These are phyloP conservation scores for Ardeotis arabs DNA, from an alignment of 2,113 vertebrate species.

Conservation along the genomic window DNA sequence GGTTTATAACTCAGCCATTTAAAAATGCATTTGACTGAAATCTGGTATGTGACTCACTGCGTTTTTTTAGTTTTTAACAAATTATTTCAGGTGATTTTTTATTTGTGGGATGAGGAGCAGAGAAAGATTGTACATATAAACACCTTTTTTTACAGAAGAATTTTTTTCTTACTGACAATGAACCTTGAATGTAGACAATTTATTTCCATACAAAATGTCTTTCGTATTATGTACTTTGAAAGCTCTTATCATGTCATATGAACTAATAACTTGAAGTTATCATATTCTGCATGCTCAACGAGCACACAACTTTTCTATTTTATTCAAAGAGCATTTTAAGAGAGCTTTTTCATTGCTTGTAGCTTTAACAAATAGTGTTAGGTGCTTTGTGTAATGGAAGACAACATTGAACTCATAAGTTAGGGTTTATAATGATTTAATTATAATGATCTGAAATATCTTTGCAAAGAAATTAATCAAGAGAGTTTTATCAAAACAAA, in stretches of 20 bases:
- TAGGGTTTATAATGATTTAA: not conserved
- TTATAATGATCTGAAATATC: not conserved
- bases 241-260: not conserved
- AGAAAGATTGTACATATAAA: not conserved
- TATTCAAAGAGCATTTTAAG: not conserved
- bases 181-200: not conserved
- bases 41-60: not conserved
- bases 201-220: not conserved
- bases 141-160: not conserved
- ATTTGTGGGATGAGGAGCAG: not conserved
- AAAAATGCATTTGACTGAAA: constrained; percentile 57
- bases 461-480: not conserved
- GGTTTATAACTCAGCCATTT: constrained; percentile 56
- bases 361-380: not conserved
- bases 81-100: constrained; percentile 5
- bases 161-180: not conserved
- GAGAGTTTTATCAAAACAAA: not conserved
- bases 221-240: not conserved
- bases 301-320: not conserved
- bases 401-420: not conserved
- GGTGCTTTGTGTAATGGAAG: not conserved
- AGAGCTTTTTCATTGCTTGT: not conserved
- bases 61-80: not conserved
- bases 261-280: not conserved
- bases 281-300: not conserved